Base-by-base conservation (phyloP, 1,140 invertebrate species). In the Drosophila navojoa region DNA sequence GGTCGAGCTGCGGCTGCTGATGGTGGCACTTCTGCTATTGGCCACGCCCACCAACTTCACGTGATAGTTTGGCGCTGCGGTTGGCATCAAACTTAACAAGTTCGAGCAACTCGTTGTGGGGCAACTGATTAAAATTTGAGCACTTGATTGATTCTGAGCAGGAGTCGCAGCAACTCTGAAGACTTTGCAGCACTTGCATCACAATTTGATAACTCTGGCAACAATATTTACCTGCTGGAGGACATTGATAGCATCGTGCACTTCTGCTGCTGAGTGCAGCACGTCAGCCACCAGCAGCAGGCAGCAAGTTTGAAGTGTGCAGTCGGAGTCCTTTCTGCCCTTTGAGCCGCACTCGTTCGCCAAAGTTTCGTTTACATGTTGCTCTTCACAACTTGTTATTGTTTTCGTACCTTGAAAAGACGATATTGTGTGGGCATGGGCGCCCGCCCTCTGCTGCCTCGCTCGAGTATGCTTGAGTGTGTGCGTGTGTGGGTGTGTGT, bases 141-240 rank as follows among this genome's bases (percentile, higher is more conserved):
- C 82, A 79, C 76, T 86, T 89, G 79, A 87, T 86, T 87, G 81
- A 86, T 82, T 78, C 71, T 79, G 81, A 22, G 5, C 32, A 32
- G 32, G 32, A 32, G 32, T 32, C 32, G 9, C 32, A 27, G 49
- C 35, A 22, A 35, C 40, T n/a, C 19, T 9, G 49, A 69, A 62
- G 38, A 63, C 32, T 50, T 55, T 22, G 50, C 38, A 29, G 76
- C 53, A 70, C 63, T 76, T 78, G 69, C 52, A 53, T 70, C 69
- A 57, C 68, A 86, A 86, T 87, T 81, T 82, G 81, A 86, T 86
- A 86, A 89, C 82, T 81, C 63, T 66, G 73, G 84, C 68, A 79
- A 82, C 87, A 89, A 82, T 82, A 82, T 86, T 87, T 86, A 82
- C 82, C 82, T 81, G 82, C 79, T 81, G 66, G 81, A 84, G 59